These are phyloP conservation scores for Siderastrea siderea DNA, from an alignment of 92 coral and sea anemone species.

Conservation along the genomic window DNA sequence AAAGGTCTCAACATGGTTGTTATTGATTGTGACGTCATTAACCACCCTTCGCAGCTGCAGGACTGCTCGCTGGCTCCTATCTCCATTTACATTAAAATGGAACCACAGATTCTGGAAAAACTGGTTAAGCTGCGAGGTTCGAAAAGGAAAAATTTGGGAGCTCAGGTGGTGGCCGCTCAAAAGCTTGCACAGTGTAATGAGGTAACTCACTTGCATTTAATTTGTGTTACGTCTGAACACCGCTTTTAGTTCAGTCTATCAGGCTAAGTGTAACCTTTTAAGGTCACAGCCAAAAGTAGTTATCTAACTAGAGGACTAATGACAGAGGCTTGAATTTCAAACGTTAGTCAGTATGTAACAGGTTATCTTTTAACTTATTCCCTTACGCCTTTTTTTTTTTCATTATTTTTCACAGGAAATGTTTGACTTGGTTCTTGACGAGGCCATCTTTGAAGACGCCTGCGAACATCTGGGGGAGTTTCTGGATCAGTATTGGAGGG, in stretches of 20 bases:
- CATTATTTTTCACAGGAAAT: slow-evolving; percentile 70
- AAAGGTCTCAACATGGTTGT: slow-evolving; percentile 89
- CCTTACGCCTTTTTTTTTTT: not conserved
- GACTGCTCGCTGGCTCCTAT: slow-evolving; percentile 98
- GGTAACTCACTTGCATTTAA: slow-evolving; percentile 25
- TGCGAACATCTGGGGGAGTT: slow-evolving; percentile 96
- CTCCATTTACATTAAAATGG: slow-evolving; percentile 92
- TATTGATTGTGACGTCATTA: slow-evolving; percentile 94
- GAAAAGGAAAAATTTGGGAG: slow-evolving; percentile 82
- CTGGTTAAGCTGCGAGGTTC: slow-evolving; percentile 93
- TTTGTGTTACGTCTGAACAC: not conserved
- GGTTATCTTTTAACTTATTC: too few relatives aligned
- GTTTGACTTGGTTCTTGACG: slow-evolving; percentile 95
- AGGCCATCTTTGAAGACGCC: slow-evolving; percentile 96
- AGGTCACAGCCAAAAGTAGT: not conserved
- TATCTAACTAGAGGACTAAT: too few relatives aligned
- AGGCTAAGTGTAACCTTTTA: not conserved
- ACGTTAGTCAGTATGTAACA: too few relatives aligned
- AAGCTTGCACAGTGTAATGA: slow-evolving; percentile 85
- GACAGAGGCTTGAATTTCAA: too few relatives aligned
- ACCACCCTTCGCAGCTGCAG: slow-evolving; percentile 94
- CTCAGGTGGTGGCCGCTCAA: slow-evolving; percentile 89
- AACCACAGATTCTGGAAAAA: slow-evolving; percentile 91
- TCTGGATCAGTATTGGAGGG: slow-evolving; percentile 98
- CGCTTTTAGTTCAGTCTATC: too few relatives aligned